Conservation (phyloP, 2,797 vertebrate species). For the Sebastes hubbsi region DNA sequence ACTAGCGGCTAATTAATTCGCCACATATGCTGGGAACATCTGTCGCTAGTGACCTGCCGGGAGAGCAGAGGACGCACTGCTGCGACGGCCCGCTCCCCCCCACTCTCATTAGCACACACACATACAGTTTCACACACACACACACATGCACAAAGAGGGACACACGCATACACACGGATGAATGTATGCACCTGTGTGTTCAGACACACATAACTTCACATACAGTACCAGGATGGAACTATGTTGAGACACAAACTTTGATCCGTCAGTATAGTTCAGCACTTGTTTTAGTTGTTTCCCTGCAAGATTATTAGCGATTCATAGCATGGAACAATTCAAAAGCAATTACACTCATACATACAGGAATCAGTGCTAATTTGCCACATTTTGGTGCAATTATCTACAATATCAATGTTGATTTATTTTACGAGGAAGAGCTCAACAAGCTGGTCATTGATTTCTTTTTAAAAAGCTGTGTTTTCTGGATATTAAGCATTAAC, state of each 20-base stretch:
- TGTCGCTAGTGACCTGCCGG: constrained; percentile 97
- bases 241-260: constrained; percentile 37
- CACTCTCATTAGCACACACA: constrained; percentile 74
- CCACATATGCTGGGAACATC: constrained; percentile 99
- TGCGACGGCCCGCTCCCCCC: constrained; percentile 85
- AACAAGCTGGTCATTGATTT: neutral
- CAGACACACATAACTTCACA: constrained; percentile 50
- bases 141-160: constrained; percentile 39
- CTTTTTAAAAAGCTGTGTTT: neutral
- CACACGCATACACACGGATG: constrained; percentile 67
- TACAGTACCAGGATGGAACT: neutral
- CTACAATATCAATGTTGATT: neutral
- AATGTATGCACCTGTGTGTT: constrained; percentile 73
- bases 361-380: neutral
- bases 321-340: neutral
- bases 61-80: constrained; percentile 94
- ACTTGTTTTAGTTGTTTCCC: neutral
- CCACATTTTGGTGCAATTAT: neutral
- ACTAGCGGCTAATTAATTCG: constrained; percentile 99
- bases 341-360: neutral
- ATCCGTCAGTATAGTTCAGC: constrained; percentile 15
- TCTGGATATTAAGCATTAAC: neutral
- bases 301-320: neutral
- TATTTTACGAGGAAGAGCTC: neutral
- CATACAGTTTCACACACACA: constrained; percentile 35